phyloP scores from a whole-genome alignment of 92 coral and sea anemone genomes.

The Umimayanthus chanpuru region DNA sequence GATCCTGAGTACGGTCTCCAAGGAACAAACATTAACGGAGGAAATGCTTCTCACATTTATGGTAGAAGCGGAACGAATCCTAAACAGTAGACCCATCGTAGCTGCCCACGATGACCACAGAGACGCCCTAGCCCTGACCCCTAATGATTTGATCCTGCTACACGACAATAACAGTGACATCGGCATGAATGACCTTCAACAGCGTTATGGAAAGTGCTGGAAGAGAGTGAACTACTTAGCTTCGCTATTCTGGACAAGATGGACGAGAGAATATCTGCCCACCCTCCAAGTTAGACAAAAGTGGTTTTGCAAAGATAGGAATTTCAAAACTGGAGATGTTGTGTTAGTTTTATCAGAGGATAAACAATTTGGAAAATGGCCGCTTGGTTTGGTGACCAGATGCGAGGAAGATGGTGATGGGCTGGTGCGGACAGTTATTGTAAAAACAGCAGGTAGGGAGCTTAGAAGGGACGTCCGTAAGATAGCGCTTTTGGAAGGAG shows the following conservation, averaged over 20 bases:
- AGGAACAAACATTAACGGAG: slow-evolving; percentile 45
- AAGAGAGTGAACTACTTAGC: neutral
- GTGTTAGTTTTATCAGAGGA: neutral
- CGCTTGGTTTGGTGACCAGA: neutral
- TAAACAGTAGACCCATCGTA: slow-evolving; percentile 56
- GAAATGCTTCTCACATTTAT: slow-evolving; percentile 45
- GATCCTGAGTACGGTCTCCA: slow-evolving; percentile 41
- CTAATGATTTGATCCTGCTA: slow-evolving; percentile 3
- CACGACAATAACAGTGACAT: neutral
- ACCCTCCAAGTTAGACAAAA: neutral
- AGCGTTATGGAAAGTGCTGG: neutral
- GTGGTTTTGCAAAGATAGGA: neutral
- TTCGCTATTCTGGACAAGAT: neutral
- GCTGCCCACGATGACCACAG: slow-evolving; percentile 49
- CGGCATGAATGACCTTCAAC: neutral
- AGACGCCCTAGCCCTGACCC: slow-evolving; percentile 50
- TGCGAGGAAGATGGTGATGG: neutral
- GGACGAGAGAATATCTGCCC: neutral
- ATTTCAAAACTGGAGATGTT: neutral
- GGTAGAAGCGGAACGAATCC: slow-evolving; percentile 50
- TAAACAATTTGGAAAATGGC: neutral
- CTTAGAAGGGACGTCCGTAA: neutral
- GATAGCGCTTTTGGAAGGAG: neutral
- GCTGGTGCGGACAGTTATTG: neutral
- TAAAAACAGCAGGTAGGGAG: neutral